These are phyloP conservation scores for Lagopus leucura DNA, from an alignment of 2,113 vertebrate species.

Conservation along the genomic window DNA sequence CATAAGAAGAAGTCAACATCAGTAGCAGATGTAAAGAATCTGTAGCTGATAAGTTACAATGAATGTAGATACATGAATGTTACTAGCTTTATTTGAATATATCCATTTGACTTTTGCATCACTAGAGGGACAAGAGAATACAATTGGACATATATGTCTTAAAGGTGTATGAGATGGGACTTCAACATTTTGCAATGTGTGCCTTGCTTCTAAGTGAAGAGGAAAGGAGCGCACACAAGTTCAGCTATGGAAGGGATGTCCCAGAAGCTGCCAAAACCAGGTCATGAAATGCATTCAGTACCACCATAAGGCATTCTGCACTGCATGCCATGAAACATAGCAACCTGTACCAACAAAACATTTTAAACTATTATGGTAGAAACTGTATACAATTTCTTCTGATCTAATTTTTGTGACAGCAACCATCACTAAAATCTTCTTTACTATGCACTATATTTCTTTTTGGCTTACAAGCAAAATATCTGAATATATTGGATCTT, in stretches of 20 bases:
- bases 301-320: constrained; percentile 48
- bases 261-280: constrained; percentile 47
- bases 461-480: constrained; percentile 24
- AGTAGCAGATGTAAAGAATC: constrained; percentile 8
- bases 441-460: not conserved
- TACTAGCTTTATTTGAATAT: not conserved
- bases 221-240: constrained; percentile 44
- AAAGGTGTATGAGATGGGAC: constrained; percentile 20
- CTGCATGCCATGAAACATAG: constrained; percentile 47
- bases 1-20: constrained; percentile 17
- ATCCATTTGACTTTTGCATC: constrained; percentile 20
- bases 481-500: not conserved
- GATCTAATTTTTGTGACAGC: constrained; percentile 44
- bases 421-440: constrained; percentile 38
- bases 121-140: constrained; percentile 7
- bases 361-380: not conserved
- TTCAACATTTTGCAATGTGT: constrained; percentile 15
- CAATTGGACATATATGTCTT: not conserved
- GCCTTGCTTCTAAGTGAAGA: constrained; percentile 34
- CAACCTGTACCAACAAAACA: constrained; percentile 9
- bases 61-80: not conserved
- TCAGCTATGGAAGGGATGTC: not conserved
- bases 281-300: constrained; percentile 54
- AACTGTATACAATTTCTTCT: not conserved
- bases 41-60: constrained; percentile 11